These are phyloP conservation scores for Chaetophractus vellerosus DNA, from an alignment of 2,797 vertebrate genomes.

Conservation along the genomic window DNA sequence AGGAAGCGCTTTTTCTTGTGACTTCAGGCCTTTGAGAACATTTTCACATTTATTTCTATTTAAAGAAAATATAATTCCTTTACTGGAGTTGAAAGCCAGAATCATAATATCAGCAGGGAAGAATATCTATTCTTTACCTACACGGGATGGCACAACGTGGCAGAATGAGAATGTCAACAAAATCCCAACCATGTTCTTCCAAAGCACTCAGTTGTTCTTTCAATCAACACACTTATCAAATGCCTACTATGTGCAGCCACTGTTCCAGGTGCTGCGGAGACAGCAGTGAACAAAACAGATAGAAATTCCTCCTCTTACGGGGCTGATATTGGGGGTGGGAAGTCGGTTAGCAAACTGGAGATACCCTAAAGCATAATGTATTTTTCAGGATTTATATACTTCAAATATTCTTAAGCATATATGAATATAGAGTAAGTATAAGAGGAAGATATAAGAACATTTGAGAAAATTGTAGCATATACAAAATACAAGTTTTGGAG, in stretches of 20 bases:
- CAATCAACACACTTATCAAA: not conserved
- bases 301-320: not conserved
- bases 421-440: not conserved
- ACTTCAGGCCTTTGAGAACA: slow-evolving; percentile 63
- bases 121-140: not conserved
- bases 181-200: not conserved
- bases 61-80: slow-evolving; percentile 57
- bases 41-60: slow-evolving; percentile 69
- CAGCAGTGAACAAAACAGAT: not conserved
- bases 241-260: not conserved
- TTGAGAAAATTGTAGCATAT: slow-evolving; percentile 41
- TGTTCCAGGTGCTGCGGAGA: not conserved
- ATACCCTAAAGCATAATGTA: not conserved
- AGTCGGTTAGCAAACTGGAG: not conserved
- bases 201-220: not conserved
- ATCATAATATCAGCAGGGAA: not conserved
- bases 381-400: slow-evolving; percentile 28
- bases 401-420: not conserved
- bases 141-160: not conserved
- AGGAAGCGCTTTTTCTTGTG: slow-evolving; percentile 7
- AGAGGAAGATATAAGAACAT: not conserved
- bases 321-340: not conserved
- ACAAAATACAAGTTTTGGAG: not conserved
- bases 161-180: not conserved
- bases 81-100: not conserved